Evolutionary conservation across 2,113 vertebrate species (phyloP).

Genomic region (Phyllopteryx taeniolatus): DNA sequence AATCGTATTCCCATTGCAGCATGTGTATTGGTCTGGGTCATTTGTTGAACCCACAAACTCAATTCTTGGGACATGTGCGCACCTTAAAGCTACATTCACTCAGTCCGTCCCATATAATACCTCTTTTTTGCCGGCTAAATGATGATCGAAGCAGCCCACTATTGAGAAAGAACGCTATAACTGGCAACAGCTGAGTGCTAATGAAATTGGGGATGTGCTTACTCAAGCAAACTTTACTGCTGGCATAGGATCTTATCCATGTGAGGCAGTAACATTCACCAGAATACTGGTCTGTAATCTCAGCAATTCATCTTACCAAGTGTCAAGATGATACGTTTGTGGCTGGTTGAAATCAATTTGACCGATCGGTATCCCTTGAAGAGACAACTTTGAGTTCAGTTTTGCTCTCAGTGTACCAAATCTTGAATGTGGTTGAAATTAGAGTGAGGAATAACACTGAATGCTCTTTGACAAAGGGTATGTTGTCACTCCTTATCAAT

Average conservation of each 20-base stretch:
- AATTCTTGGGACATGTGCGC: not conserved
- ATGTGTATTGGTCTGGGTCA: constrained; percentile 3
- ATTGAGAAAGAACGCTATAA: not conserved
- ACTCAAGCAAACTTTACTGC: constrained; percentile 11
- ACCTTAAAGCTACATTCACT: not conserved
- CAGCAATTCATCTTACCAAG: not conserved
- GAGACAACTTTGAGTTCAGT: not conserved
- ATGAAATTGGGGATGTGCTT: not conserved
- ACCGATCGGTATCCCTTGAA: not conserved
- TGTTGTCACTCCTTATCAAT: too few relatives aligned
- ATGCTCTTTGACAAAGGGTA: too few relatives aligned
- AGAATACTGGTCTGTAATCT: not conserved
- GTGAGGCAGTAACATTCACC: not conserved
- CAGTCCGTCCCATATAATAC: not conserved
- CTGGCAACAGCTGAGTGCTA: constrained; percentile 4
- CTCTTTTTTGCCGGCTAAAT: not conserved
- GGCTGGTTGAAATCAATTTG: not conserved
- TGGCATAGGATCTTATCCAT: not conserved
- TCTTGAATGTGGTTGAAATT: not conserved
- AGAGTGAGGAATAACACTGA: too few relatives aligned
- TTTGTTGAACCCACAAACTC: constrained; percentile 13
- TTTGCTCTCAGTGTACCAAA: not conserved
- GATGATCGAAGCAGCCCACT: not conserved
- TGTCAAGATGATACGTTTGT: not conserved
- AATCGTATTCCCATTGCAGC: constrained; percentile 21